These are phyloP conservation scores for Carassius gibelio DNA, from an alignment of 2,113 vertebrate species.

Conservation along the genomic window DNA sequence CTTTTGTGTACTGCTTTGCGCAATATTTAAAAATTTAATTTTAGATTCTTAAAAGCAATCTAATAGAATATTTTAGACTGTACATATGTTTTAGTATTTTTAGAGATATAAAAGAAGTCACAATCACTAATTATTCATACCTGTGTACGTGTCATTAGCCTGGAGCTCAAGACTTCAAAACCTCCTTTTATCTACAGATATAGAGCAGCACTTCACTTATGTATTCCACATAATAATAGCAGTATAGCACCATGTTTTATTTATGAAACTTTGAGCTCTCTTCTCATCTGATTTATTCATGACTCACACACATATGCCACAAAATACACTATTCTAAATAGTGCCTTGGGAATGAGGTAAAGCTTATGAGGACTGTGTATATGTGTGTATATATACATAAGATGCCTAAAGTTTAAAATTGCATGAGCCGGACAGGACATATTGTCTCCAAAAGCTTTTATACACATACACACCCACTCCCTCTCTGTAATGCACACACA, in stretches of 20 bases:
- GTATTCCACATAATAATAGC: conserved; percentile 19
- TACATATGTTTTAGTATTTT: not conserved
- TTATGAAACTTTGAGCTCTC: conserved; percentile 12
- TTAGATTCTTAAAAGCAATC: not conserved
- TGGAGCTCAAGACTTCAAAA: not conserved
- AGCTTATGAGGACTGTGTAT: conserved; percentile 4
- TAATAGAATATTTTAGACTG: not conserved
- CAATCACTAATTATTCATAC: not conserved
- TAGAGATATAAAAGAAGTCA: not conserved
- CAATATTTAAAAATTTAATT: no score
- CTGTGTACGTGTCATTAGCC: not conserved
- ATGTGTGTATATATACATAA: not conserved
- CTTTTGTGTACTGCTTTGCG: not conserved
- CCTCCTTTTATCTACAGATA: conserved; percentile 13
- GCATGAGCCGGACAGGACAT: not conserved
- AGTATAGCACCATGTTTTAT: conserved; percentile 29
- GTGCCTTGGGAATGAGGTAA: not conserved
- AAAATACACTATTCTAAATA: conserved; percentile 23
- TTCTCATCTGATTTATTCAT: conserved; percentile 20
- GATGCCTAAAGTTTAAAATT: conserved; percentile 34
- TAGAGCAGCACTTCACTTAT: not conserved
- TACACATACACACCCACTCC: not conserved
- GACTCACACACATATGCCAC: conserved; percentile 8
- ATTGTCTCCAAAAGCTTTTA: conserved; percentile 38
- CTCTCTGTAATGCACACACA: conserved; percentile 12